Evolutionary conservation across 1,140 invertebrate genomes (phyloP).

Genomic region (Dermatophagoides farinae): DNA sequence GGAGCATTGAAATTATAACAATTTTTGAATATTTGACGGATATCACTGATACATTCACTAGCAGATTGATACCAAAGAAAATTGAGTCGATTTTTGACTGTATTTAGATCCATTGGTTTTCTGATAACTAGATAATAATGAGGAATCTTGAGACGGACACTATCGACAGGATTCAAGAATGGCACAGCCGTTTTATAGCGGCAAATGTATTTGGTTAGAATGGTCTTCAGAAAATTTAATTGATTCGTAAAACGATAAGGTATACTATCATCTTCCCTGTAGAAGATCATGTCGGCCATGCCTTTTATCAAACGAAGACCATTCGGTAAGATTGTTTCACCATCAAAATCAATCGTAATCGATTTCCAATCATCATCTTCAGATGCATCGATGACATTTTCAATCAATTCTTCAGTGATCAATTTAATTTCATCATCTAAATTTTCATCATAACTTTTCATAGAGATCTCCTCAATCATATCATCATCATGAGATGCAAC

Average conservation of each 20-base stretch:
- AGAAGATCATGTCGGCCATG: conserved; percentile 3
- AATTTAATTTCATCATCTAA: conserved; percentile 9
- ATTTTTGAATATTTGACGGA: conserved; percentile 91
- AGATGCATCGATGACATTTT: background rate
- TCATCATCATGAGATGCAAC: background rate
- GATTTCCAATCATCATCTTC: background rate
- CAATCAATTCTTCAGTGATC: background rate
- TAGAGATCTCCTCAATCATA: conserved; percentile 8
- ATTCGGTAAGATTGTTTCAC: conserved; percentile 8
- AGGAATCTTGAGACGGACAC: conserved; percentile 25
- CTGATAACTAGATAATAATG: conserved; percentile 98
- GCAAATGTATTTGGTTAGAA: conserved; percentile 9
- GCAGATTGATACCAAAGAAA: conserved; percentile 68
- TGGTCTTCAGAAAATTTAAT: background rate
- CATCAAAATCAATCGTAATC: background rate
- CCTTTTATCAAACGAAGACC: background rate
- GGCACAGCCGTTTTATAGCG: conserved; percentile 9
- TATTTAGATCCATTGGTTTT: conserved; percentile 96
- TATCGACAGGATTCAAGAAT: conserved; percentile 6
- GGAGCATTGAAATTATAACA: conserved; percentile 94
- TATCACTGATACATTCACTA: conserved; percentile 75
- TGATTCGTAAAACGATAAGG: conserved; percentile 6
- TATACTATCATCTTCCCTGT: conserved; percentile 21
- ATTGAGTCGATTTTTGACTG: conserved; percentile 89
- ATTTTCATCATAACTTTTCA: background rate